Evolutionary conservation across 2,888 invertebrate genomes (phyloP).

Genomic region (Drosophila maculinotata): DNA sequence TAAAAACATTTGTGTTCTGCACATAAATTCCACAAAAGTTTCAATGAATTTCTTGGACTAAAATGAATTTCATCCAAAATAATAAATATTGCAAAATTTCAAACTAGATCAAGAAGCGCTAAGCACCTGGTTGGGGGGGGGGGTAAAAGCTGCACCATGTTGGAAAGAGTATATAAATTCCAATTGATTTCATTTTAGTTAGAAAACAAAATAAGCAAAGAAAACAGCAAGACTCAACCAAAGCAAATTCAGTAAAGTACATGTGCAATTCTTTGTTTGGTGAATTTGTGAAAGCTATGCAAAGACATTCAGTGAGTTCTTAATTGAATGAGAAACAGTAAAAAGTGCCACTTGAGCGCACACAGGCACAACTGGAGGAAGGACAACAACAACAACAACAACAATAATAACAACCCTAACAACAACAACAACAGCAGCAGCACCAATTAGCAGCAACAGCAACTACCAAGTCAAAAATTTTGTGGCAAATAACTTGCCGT

Average conservation of each 20-base stretch:
- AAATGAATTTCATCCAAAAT: not conserved
- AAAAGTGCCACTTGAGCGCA: conserved; percentile 8
- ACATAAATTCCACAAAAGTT: too few species aligned
- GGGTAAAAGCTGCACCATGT: too few species aligned
- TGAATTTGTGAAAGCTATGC: conserved; percentile 6
- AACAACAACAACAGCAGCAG: not conserved
- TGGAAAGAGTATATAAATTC: conserved; percentile 19
- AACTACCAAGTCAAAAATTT: too few species aligned
- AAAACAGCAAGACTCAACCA: conserved; percentile 6
- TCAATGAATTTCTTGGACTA: not conserved
- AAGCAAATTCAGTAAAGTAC: conserved; percentile 3
- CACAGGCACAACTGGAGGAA: conserved; percentile 1
- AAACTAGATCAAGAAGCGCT: too few species aligned
- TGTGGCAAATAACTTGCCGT: too few species aligned
- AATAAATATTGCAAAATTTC: not conserved
- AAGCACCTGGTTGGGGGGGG: too few species aligned
- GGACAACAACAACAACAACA: not conserved
- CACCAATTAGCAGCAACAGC: not conserved
- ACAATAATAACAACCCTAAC: not conserved
- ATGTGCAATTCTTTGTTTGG: not conserved
- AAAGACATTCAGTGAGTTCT: conserved; percentile 8
- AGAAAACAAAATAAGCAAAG: conserved; percentile 5
- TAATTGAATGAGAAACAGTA: conserved; percentile 7
- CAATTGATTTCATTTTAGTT: conserved; percentile 5
- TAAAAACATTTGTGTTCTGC: too few species aligned